A percentile compares a stretch with the other conserved stretches of the same genome.
phyloP scores from a whole-genome alignment of 2,888 invertebrate genomes.

The Pristionchus japonicus region DNA sequence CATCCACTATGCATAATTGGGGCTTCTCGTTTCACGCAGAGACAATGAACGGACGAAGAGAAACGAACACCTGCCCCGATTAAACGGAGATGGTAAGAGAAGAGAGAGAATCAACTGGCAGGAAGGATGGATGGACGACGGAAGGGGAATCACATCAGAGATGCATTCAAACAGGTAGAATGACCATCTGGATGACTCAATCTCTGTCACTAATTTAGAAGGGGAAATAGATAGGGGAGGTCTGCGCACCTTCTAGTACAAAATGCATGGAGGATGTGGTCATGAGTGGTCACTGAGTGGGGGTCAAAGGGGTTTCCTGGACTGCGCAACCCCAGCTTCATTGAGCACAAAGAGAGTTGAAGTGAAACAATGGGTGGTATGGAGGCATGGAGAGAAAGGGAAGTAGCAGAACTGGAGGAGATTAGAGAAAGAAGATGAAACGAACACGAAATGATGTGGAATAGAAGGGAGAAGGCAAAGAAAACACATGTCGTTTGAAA shows the following conservation, averaged over 20 bases:
- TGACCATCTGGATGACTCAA: conserved; percentile 30
- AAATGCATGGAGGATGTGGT: conserved; percentile 43
- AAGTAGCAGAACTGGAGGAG: conserved; percentile 35
- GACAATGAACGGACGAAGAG: conserved; percentile 8
- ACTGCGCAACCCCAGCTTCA: neutral
- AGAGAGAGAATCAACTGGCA: neutral
- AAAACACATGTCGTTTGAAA: conserved; percentile 1
- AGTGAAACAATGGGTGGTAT: conserved; percentile 33
- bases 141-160: neutral
- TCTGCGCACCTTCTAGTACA: neutral
- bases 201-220: conserved; percentile 11
- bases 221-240: neutral
- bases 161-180: conserved; percentile 31
- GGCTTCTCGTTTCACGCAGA: conserved; percentile 43
- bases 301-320: conserved; percentile 28
- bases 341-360: conserved; percentile 9
- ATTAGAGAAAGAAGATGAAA: conserved; percentile 20
- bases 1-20: conserved; percentile 42
- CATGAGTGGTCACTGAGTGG: conserved; percentile 10
- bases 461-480: neutral
- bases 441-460: conserved; percentile 23
- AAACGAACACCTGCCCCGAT: conserved; percentile 19
- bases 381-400: conserved; percentile 33
- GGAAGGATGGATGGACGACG: neutral
- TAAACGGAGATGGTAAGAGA: conserved; percentile 8